phyloP scores from a whole-genome alignment of 1,140 invertebrate species.

The Sycophila sp. region DNA sequence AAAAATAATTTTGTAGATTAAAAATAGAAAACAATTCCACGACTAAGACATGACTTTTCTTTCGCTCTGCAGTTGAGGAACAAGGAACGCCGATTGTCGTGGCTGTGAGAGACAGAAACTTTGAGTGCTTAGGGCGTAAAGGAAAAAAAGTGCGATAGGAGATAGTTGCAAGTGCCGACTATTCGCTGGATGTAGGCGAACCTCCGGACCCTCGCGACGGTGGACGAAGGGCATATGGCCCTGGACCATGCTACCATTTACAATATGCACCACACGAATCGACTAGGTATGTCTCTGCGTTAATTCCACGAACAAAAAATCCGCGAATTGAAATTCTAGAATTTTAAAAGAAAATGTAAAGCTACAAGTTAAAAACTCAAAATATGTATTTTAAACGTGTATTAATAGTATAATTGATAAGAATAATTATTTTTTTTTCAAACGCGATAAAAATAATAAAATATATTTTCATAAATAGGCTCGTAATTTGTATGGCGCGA shows the following conservation, averaged over 20 bases:
- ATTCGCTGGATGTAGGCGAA: conserved; percentile 45
- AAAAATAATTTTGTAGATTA: no score
- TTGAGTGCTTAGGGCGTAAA: not conserved
- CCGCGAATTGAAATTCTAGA: no score
- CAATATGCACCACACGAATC: conserved; percentile 63
- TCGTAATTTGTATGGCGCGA: no score
- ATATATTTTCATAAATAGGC: no score
- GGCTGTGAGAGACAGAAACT: no score
- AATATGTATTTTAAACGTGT: no score
- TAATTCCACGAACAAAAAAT: no score
- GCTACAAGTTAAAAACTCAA: no score
- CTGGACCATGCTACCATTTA: conserved; percentile 59
- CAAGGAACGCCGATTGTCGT: not conserved
- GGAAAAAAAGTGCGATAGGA: not conserved
- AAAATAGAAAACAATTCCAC: not conserved
- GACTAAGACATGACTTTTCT: conserved; percentile 13
- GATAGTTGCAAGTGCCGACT: not conserved
- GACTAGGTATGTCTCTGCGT: conserved; percentile 55
- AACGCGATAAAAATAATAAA: no score
- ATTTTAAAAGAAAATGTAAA: no score
- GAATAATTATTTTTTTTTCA: no score
- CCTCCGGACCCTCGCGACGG: conserved; percentile 22
- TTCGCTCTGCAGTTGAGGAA: not conserved
- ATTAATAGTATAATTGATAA: no score
- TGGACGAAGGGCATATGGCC: conserved; percentile 54